Evolutionary conservation across 2,888 invertebrate species (phyloP).

Genomic region (Diaphora mendica): DNA sequence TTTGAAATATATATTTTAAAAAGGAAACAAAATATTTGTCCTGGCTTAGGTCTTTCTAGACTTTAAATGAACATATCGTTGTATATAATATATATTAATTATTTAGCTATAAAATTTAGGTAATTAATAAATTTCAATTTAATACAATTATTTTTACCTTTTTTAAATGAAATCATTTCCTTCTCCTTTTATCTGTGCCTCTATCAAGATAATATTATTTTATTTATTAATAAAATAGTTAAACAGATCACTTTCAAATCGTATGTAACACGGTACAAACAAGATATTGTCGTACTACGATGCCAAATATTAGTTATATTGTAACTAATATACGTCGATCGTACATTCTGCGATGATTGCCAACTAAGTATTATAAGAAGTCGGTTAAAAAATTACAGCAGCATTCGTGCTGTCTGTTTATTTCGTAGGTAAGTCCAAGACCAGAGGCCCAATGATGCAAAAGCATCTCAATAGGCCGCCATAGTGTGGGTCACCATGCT

Average conservation of each 20-base stretch:
- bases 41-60: conserved; percentile 3
- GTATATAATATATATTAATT: conserved; percentile 13
- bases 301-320: conserved; percentile 78
- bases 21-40: neutral
- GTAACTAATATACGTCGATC: conserved; percentile 63
- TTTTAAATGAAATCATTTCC: neutral
- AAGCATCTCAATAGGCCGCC: too few relatives aligned
- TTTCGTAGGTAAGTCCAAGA: too few relatives aligned
- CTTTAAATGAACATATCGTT: conserved; percentile 18
- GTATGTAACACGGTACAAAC: conserved; percentile 50
- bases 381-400: too few relatives aligned
- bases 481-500: too few relatives aligned
- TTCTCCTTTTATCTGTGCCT: neutral
- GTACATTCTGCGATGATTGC: conserved; percentile 29
- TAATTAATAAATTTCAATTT: neutral
- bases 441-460: too few relatives aligned
- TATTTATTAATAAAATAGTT: neutral
- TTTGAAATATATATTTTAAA: neutral
- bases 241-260: conserved; percentile 2
- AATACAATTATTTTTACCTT: neutral
- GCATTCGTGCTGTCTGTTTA: too few relatives aligned
- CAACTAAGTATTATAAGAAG: neutral
- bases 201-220: neutral
- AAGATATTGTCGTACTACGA: conserved; percentile 65
- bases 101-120: neutral